Base-by-base conservation (phyloP, 2,888 invertebrate genomes). In the Ennomos quercinarius region DNA sequence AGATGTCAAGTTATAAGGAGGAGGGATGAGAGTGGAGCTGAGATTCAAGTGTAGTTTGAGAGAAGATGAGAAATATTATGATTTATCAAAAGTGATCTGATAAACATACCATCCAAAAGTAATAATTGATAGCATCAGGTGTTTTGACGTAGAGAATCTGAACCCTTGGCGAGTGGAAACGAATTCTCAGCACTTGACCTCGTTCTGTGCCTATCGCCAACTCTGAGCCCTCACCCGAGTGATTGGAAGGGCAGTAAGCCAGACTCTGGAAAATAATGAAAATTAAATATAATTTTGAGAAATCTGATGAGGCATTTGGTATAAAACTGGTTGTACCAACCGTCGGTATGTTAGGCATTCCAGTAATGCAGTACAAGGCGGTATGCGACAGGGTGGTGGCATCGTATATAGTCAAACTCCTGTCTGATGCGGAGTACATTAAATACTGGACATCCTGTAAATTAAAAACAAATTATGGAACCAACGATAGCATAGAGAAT, bases 401-500 rank as follows among this genome's bases (percentile, higher is more conserved):
- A 70, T 95, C 94, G 67, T 94, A 95, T 41, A 95, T 81, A 2
- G 93, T 93, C 44, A 95, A 78, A 70, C 94, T 94, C 62, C 95
- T 90, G 57, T 95, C 93, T 0, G 94, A 94, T 4, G 94, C 93
- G 0, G 93, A 87, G 43, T 94, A 77, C 35, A 94, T 72, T 44
- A 95, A 79, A 71, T 91, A 90, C 53, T 93, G 87, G 3, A 93
- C 91, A 66, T 95, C 95, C 83, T 93, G 80, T 12, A 54, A 60
- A 27, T 27, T 5, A 17, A 17, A n/a, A 9, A 1, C 34, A 41
- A 35, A 39, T 13, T 39, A 36, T 37, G 11, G n/a, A 36, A 13
- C 2, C 10, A 42, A 34, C 1, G 8, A 10, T n/a, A 37, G 27
- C 1, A 17, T 4, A 2, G 4, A 17, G 2, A 1, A 4, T 17